Evolutionary conservation across 1,140 invertebrate species (phyloP).

Genomic region (Drosophila novamexicana): DNA sequence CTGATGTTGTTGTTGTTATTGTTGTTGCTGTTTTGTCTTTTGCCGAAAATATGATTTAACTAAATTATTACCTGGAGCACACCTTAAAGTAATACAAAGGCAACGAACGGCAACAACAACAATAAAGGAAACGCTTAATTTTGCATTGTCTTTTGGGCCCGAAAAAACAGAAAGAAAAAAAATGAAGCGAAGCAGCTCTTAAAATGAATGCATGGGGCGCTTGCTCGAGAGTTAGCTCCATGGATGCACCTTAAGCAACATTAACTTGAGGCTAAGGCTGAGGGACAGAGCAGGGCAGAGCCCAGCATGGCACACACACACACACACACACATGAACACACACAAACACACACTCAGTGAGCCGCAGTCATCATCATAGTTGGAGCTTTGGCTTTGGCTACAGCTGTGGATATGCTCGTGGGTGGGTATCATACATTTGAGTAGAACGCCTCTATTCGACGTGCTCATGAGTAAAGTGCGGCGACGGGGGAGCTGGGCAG

Average conservation of each 20-base stretch:
- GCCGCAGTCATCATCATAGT: slow-evolving; percentile 79
- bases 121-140: slow-evolving; percentile 83
- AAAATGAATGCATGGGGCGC: slow-evolving; percentile 64
- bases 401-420: slow-evolving; percentile 63
- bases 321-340: slow-evolving; percentile 10
- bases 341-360: slow-evolving; percentile 1
- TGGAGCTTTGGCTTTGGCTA: slow-evolving; percentile 56
- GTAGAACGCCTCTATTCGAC: slow-evolving; percentile 81
- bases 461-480: slow-evolving; percentile 58
- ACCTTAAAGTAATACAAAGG: slow-evolving; percentile 84
- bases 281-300: slow-evolving; percentile 40
- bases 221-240: slow-evolving; percentile 27
- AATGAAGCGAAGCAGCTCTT: slow-evolving; percentile 33
- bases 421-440: slow-evolving; percentile 84
- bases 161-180: slow-evolving; percentile 30
- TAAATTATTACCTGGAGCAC: slow-evolving; percentile 84
- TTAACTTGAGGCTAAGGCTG: slow-evolving; percentile 8
- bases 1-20: slow-evolving; percentile 30
- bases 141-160: slow-evolving; percentile 75
- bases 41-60: slow-evolving; percentile 80
- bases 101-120: slow-evolving; percentile 62
- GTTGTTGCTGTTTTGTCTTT: slow-evolving; percentile 51
- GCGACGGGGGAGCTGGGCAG: background rate
- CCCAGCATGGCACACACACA: slow-evolving; percentile 22
- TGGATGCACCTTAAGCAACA: slow-evolving; percentile 70